Percentiles rank a stretch among this genome's conserved stretches.
Evolutionary conservation across 2,113 vertebrate genomes (phyloP).

Genomic region (Chunga burmeisteri): DNA sequence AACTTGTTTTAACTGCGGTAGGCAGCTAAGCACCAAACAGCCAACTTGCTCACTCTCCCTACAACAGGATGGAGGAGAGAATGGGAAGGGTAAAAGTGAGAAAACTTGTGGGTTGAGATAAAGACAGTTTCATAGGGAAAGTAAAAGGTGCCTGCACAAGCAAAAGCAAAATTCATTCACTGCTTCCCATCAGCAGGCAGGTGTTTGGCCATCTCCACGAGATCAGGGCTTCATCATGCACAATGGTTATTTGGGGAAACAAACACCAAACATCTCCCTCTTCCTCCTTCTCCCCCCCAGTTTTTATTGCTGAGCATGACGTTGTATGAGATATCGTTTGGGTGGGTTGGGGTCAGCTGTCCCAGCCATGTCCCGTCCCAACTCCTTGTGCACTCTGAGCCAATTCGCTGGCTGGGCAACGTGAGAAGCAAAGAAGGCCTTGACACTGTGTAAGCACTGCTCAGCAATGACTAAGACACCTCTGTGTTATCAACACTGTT

Average conservation of each 20-base stretch:
- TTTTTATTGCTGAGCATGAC: not conserved
- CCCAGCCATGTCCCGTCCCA: not conserved
- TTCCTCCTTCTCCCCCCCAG: not conserved
- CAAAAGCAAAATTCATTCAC: not conserved
- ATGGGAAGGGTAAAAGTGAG: not conserved
- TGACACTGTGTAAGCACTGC: not conserved
- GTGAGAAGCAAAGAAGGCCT: not conserved
- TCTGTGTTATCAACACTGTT: not conserved
- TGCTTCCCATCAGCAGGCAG: not conserved
- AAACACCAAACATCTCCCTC: not conserved
- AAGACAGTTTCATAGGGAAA: not conserved
- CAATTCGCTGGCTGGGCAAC: not conserved
- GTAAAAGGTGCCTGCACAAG: not conserved
- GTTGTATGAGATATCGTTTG: not conserved
- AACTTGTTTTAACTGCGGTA: not conserved
- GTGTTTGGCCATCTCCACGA: not conserved
- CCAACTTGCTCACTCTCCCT: not conserved
- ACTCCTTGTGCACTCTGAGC: rapidly evolving
- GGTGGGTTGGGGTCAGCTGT: not conserved
- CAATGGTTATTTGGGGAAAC: not conserved
- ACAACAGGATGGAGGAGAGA: not conserved
- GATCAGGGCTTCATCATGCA: not conserved
- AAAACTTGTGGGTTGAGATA: not conserved
- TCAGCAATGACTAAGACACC: not conserved
- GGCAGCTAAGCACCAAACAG: not conserved